These are phyloP conservation scores for Scyliorhinus canicula DNA, from an alignment of 2,797 vertebrate species.

Conservation along the genomic window DNA sequence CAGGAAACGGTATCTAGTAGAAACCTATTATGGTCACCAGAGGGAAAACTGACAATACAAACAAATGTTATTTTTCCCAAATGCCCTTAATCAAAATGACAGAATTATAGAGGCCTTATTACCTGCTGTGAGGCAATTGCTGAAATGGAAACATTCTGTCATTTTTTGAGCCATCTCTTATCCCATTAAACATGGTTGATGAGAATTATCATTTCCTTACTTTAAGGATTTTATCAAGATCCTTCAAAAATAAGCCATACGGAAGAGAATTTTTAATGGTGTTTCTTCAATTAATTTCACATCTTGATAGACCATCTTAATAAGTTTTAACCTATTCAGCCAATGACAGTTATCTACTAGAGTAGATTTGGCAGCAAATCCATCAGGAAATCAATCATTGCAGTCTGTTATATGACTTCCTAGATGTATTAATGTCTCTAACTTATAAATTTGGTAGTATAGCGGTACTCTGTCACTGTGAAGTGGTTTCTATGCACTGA, in stretches of 20 bases:
- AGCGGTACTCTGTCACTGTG: neutral
- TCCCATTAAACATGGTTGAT: neutral
- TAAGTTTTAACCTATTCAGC: neutral
- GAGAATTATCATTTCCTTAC: neutral
- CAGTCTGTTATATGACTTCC: neutral
- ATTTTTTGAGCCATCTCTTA: neutral
- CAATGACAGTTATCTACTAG: neutral
- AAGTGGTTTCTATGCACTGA: neutral
- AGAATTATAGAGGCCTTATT: neutral
- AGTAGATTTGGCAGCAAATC: neutral
- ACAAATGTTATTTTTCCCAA: neutral
- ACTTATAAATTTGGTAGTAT: neutral
- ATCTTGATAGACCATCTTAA: neutral
- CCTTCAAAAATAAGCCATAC: neutral
- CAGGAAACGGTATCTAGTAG: neutral
- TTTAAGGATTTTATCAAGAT: neutral
- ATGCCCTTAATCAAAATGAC: neutral
- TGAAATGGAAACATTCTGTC: neutral
- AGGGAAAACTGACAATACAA: neutral
- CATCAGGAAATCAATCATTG: neutral
- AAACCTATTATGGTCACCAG: neutral
- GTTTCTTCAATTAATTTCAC: constrained; percentile 12
- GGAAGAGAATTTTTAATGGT: neutral
- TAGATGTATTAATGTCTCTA: neutral
- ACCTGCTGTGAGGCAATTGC: neutral